Percentiles rank a stretch among this genome's conserved stretches.
Evolutionary conservation across 2,797 vertebrate genomes (phyloP).

Genomic region (Bucorvus abyssinicus): DNA sequence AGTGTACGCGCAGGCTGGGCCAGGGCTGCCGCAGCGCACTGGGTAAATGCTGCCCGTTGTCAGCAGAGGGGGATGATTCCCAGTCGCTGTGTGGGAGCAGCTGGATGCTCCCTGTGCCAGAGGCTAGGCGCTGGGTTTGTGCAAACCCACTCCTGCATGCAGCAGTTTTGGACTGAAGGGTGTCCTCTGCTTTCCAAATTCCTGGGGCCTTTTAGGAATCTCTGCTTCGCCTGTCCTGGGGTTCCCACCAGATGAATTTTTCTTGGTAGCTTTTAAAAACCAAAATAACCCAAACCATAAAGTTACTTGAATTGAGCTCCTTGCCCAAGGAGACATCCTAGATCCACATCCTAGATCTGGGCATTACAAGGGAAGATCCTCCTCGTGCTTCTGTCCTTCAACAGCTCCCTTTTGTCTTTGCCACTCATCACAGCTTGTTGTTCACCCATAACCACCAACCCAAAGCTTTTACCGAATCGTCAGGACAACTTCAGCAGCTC

Average conservation of each 20-base stretch:
- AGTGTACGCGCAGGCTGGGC: not conserved
- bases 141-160: not conserved
- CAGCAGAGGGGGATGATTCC: not conserved
- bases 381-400: not conserved
- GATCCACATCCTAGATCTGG: not conserved
- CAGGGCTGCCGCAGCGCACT: not conserved
- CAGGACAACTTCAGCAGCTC: not conserved
- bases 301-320: not conserved
- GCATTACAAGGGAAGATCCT: not conserved
- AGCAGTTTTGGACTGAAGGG: not conserved
- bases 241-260: not conserved
- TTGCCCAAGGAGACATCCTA: not conserved
- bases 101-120: not conserved
- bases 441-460: not conserved
- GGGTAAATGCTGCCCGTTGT: not conserved
- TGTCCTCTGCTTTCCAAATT: not conserved
- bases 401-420: not conserved
- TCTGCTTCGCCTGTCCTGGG: fast-evolving
- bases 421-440: not conserved
- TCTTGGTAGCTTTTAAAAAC: not conserved
- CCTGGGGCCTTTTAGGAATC: not conserved
- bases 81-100: not conserved
- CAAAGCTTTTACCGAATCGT: not conserved
- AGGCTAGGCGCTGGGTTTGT: not conserved
- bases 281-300: not conserved